Evolutionary conservation across 2,113 vertebrate genomes (phyloP).

Genomic region (Zingel zingel): DNA sequence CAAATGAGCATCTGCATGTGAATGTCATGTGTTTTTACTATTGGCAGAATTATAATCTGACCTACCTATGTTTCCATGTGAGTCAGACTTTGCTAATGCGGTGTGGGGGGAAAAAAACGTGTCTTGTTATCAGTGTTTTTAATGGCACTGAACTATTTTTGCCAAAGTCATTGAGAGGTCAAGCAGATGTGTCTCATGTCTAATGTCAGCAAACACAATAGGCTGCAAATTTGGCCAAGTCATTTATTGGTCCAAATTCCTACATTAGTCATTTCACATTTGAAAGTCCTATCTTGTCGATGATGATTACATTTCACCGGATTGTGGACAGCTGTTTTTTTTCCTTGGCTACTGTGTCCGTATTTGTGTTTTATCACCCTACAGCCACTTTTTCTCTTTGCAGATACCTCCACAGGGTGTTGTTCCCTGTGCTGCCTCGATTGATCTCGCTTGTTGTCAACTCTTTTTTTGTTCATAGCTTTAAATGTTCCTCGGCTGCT

Average conservation of each 20-base stretch:
- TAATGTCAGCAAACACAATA: constrained; percentile 24
- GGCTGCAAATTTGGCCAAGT: neutral
- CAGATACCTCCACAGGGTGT: constrained; percentile 21
- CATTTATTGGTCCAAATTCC: constrained; percentile 2
- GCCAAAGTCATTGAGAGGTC: constrained; percentile 38
- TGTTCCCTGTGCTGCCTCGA: constrained; percentile 39
- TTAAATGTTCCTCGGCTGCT: constrained; percentile 46
- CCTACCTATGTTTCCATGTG: constrained; percentile 28
- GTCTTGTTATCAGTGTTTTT: neutral
- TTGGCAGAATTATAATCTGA: constrained; percentile 19
- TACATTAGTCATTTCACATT: constrained; percentile 34
- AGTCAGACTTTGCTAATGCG: constrained; percentile 32
- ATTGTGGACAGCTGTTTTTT: constrained; percentile 8
- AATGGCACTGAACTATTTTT: constrained; percentile 33
- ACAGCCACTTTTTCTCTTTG: constrained; percentile 16
- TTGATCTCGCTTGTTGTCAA: constrained; percentile 47
- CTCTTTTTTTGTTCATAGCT: constrained; percentile 40
- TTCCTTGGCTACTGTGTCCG: neutral
- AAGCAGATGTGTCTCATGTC: neutral
- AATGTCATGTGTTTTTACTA: neutral
- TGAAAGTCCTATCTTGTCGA: constrained; percentile 16
- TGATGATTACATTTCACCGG: constrained; percentile 38
- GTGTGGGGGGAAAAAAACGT: neutral
- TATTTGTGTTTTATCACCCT: constrained; percentile 18
- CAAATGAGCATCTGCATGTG: constrained; percentile 30